Base-by-base conservation (phyloP, 53 echinoderm and acorn worm genomes). In the Actinopyga echinites region DNA sequence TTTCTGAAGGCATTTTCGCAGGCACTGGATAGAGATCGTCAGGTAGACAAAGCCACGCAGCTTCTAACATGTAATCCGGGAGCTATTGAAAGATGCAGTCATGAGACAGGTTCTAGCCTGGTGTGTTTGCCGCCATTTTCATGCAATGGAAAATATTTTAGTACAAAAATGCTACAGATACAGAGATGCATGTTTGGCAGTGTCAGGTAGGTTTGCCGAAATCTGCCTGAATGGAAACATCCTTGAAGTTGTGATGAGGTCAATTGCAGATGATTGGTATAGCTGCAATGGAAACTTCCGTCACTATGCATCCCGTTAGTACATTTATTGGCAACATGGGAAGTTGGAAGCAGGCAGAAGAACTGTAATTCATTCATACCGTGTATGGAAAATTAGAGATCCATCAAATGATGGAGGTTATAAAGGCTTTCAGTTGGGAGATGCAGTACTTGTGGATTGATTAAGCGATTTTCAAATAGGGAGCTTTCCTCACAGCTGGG, bases 301-400 rank as follows among this genome's bases (percentile, higher is more conserved):
- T 6, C 79, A 84, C 79, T 58, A 75, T 23, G 69, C 66, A 6
- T 79, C 84, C 55, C 74, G 79, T 20, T 43, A 65, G 23, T 84
- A 84, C 57, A 65, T 89, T 21, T 78, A 85, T 15, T 89, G 89
- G 89, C 78, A 84, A 62, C 79, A 89, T 85, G 79, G 84, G 9
- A 38, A 79, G 20, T 54, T 89, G 22, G 82, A 71, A 15, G 61
- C 40, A 19, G 29, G 59, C 6, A 82, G 81, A 66, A 20, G 74
- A 37, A n/a, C 67, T 23, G 57, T 89, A 21, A 84, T 84, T 26
- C 84, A 65, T 74, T 89, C 78, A 36, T 89, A 84, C 42, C 34
- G 63, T 64, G 84, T 84, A 33, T 89, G 79, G 89, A 56, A 62
- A 28, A 78, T 84, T 19, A 25, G 79, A 30, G 59, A 65, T 9